Evolutionary conservation across 2,888 invertebrate species (phyloP).

Genomic region (Bellardia bayeri): DNA sequence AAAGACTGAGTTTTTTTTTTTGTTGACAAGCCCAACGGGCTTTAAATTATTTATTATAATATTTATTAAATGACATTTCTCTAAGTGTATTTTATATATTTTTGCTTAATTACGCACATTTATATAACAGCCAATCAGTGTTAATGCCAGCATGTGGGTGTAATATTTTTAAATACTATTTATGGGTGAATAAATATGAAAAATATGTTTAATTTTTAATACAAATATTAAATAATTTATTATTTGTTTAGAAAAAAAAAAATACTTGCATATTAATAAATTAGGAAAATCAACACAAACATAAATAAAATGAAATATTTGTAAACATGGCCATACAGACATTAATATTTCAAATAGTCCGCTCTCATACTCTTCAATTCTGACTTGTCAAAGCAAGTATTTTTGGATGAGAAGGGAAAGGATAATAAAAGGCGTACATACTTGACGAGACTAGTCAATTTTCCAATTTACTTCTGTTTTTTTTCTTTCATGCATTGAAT

Average conservation of each 20-base stretch:
- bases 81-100: not conserved
- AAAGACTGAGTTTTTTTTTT: too few species aligned
- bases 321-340: not conserved
- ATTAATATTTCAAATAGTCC: not conserved
- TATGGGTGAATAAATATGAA: constrained; percentile 5
- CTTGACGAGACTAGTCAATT: too few species aligned
- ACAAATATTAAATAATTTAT: constrained; percentile 11
- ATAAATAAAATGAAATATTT: not conserved
- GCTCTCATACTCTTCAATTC: too few species aligned
- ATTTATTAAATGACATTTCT: not conserved
- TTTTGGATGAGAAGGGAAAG: too few species aligned
- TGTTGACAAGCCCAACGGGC: too few species aligned
- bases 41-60: too few species aligned
- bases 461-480: too few species aligned
- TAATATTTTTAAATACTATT: not conserved
- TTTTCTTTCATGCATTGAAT: too few species aligned
- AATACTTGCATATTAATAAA: not conserved
- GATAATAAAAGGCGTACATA: too few species aligned
- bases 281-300: not conserved
- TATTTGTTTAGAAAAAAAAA: not conserved
- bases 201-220: constrained; percentile 17
- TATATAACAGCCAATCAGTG: not conserved
- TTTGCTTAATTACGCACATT: not conserved
- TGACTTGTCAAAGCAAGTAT: too few species aligned
- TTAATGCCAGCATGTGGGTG: not conserved